phyloP scores from a whole-genome alignment of 2,797 vertebrate species.

The Arvicola amphibius region DNA sequence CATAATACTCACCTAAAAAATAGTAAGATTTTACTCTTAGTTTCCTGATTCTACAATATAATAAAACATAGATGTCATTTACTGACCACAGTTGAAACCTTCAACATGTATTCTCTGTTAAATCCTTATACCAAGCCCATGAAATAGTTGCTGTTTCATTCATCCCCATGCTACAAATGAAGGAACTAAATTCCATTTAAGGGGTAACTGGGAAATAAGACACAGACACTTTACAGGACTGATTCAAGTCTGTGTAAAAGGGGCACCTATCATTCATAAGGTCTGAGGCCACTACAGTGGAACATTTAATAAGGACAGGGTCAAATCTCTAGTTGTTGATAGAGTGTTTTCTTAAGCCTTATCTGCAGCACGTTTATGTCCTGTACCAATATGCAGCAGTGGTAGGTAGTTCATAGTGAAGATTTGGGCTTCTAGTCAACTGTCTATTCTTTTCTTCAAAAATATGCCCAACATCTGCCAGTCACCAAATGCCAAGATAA shows the following conservation, averaged over 20 bases:
- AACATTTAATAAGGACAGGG: background rate
- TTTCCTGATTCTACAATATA: background rate
- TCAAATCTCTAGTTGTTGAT: slow-evolving; percentile 16
- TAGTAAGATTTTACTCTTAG: slow-evolving; percentile 25
- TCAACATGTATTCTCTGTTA: background rate
- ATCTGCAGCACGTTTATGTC: background rate
- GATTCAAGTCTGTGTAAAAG: background rate
- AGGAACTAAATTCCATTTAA: slow-evolving; percentile 30
- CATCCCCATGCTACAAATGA: slow-evolving; percentile 6
- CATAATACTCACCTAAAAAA: slow-evolving; percentile 43
- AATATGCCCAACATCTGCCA: slow-evolving; percentile 60
- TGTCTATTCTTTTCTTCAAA: slow-evolving; percentile 54
- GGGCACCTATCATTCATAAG: background rate
- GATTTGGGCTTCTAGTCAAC: slow-evolving; percentile 29
- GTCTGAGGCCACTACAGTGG: background rate
- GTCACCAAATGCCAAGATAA: slow-evolving; percentile 52
- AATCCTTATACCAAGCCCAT: background rate
- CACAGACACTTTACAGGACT: background rate
- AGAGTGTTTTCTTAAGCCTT: background rate
- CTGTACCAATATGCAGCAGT: background rate
- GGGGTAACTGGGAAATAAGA: slow-evolving; percentile 3
- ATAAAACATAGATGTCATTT: slow-evolving; percentile 38
- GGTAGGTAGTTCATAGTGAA: background rate
- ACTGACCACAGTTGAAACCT: slow-evolving; percentile 17
- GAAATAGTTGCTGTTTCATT: background rate